Evolutionary conservation across 2,113 vertebrate genomes (phyloP), one percentile per base, ranked within the genome.

Genomic region (Anhinga anhinga): DNA sequence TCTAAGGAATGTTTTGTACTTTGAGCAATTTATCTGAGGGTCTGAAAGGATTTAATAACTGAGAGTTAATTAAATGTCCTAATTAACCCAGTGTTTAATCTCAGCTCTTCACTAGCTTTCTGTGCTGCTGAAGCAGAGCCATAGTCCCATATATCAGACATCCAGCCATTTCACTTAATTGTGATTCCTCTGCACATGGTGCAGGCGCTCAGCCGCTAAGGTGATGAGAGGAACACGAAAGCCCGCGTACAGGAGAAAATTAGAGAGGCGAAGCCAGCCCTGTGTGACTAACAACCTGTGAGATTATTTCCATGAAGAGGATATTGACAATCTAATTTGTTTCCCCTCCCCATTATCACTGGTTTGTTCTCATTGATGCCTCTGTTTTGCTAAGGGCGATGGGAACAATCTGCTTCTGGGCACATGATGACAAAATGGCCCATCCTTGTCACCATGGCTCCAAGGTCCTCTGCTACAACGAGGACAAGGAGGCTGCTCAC

Each of bases 41-140:
- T 87, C 86, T 95, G 93, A 85, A 96, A 95, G 81, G 78, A 93
- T 93, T 95, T 96, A 95, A 95, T 97, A 95, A 95, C 71, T 45
- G 88, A 71, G 83, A 96, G 83, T 94, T 95, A 97, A 97, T 96
- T 96, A 97, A 95, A 82, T 18, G 23, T 93, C 70, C 94, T 96
- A 95, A 96, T 97, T 97, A 95, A 97, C 91, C 81, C 3, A 4
- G 84, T 80, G 86, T 94, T 96, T 95, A 93, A 95, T 96, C 93
- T 89, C 89, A 40, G 53, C 84, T 96, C 78, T 70, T 97, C 0
- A 11, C 83, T 87, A 77, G 81, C 40, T 94, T 90, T 90, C 74
- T 77, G 50, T 86, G 85, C 85, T 81, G 76, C 71, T 66, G 95
- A 82, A 95, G 93, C 70, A 85, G 70, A 82, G 86, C 20, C 1